Evolutionary conservation across 2,797 vertebrate genomes (phyloP).

Genomic region (Dermochelys coriacea): DNA sequence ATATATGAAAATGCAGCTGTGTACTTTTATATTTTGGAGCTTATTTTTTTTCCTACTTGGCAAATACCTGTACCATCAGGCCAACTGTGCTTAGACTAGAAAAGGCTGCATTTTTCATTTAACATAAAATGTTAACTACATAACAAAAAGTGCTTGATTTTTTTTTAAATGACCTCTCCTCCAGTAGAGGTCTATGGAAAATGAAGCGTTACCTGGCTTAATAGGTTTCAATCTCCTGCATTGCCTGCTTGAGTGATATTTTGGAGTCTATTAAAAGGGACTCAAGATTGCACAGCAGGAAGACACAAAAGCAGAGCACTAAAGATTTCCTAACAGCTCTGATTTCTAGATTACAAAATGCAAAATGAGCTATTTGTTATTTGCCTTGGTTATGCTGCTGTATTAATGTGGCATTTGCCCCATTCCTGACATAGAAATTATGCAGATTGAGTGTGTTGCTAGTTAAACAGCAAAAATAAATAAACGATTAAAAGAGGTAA

Average conservation of each 20-base stretch:
- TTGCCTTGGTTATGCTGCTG: not conserved
- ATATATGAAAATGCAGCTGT: not conserved
- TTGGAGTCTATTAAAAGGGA: constrained; percentile 49
- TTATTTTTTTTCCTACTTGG: not conserved
- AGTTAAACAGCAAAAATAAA: not conserved
- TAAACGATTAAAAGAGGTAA: constrained; percentile 20
- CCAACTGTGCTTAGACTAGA: not conserved
- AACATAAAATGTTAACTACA: constrained; percentile 39
- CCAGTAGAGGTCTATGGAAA: constrained; percentile 47
- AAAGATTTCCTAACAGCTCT: constrained; percentile 16
- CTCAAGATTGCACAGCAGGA: constrained; percentile 44
- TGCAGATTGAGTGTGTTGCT: not conserved
- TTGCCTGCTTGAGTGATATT: constrained; percentile 28
- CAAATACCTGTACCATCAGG: not conserved
- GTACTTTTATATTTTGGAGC: not conserved
- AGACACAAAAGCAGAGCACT: not conserved
- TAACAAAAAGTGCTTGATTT: not conserved
- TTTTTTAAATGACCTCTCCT: constrained; percentile 35
- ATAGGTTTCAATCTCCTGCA: constrained; percentile 56
- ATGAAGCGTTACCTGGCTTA: constrained; percentile 45
- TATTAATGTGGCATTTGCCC: not conserved
- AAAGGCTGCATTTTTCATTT: constrained; percentile 25
- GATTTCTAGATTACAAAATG: constrained; percentile 25
- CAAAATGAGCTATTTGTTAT: not conserved
- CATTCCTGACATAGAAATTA: not conserved